Evolutionary conservation across 2,888 invertebrate genomes (phyloP).

Genomic region (Perizoma affinitatum): DNA sequence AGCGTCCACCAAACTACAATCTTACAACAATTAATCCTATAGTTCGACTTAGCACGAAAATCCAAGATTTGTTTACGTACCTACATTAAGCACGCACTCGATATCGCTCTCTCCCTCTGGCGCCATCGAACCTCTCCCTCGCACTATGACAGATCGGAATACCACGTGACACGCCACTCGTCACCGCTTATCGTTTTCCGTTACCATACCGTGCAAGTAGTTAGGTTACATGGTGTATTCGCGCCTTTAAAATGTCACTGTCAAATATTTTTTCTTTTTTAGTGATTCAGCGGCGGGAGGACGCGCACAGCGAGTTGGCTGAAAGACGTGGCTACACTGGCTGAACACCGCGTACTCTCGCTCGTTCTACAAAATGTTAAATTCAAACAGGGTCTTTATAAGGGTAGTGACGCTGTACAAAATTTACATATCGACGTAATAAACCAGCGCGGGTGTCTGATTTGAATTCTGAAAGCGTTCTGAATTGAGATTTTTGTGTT

Average conservation of each 20-base stretch:
- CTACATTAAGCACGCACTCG: slow-evolving; percentile 53
- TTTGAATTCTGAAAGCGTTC: slow-evolving; percentile 73
- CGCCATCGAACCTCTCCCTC: slow-evolving; percentile 61
- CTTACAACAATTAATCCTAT: slow-evolving; percentile 7
- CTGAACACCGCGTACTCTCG: slow-evolving; percentile 72
- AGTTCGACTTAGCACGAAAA: slow-evolving; percentile 23
- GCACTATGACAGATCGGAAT: slow-evolving; percentile 70
- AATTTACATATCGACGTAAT: slow-evolving; percentile 84
- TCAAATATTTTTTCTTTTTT: slow-evolving; percentile 28
- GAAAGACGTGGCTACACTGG: slow-evolving; percentile 81
- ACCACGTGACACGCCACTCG: slow-evolving; percentile 61
- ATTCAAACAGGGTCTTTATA: slow-evolving; percentile 84
- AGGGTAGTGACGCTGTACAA: slow-evolving; percentile 83
- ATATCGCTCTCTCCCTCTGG: slow-evolving; percentile 51
- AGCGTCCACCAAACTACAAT: too few relatives aligned
- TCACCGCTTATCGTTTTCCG: slow-evolving; percentile 43
- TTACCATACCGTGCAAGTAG: slow-evolving; percentile 35
- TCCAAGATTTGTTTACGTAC: slow-evolving; percentile 55
- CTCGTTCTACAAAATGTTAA: slow-evolving; percentile 82
- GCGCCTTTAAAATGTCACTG: slow-evolving; percentile 28
- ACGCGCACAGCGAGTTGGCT: slow-evolving; percentile 73
- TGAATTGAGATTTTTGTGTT: slow-evolving; percentile 56
- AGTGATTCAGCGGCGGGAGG: slow-evolving; percentile 47
- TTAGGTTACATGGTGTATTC: slow-evolving; percentile 17
- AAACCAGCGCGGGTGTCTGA: slow-evolving; percentile 76